These are phyloP conservation scores for Paramacrobiotus metropolitanus DNA, from an alignment of 1,140 invertebrate species.

Conservation along the genomic window DNA sequence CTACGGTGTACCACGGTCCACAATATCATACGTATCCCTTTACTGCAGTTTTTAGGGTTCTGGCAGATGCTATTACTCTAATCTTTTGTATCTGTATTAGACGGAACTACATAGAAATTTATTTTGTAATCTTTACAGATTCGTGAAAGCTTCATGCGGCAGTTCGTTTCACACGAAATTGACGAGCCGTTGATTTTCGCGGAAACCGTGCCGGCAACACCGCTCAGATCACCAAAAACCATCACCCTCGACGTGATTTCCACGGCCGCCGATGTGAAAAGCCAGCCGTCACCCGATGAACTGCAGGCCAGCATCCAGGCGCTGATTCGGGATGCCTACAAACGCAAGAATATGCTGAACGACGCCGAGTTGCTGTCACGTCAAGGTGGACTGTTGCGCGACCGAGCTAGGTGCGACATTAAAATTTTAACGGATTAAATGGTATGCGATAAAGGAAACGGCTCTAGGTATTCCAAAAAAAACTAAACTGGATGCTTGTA, in stretches of 20 bases:
- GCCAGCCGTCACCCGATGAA: background rate
- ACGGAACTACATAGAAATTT: background rate
- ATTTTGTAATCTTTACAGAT: slow-evolving; percentile 33
- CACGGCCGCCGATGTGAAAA: background rate
- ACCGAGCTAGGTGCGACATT: background rate
- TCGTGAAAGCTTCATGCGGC: slow-evolving; percentile 91
- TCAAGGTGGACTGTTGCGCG: background rate
- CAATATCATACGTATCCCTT: too few relatives aligned
- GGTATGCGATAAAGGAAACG: too few relatives aligned
- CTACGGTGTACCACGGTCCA: too few relatives aligned
- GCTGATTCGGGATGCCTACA: background rate
- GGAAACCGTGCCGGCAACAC: background rate
- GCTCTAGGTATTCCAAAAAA: too few relatives aligned
- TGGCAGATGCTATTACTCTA: too few relatives aligned
- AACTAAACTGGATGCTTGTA: too few relatives aligned
- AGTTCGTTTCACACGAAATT: slow-evolving; percentile 48
- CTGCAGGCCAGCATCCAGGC: background rate
- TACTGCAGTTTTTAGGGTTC: too few relatives aligned
- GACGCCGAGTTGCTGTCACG: background rate
- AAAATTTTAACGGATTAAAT: too few relatives aligned
- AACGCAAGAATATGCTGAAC: background rate
- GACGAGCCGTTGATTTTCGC: slow-evolving; percentile 29
- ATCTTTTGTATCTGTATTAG: too few relatives aligned
- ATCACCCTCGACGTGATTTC: background rate
- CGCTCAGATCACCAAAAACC: background rate